phyloP scores from a whole-genome alignment of 1,140 invertebrate genomes.

The Heliconius nattereri region DNA sequence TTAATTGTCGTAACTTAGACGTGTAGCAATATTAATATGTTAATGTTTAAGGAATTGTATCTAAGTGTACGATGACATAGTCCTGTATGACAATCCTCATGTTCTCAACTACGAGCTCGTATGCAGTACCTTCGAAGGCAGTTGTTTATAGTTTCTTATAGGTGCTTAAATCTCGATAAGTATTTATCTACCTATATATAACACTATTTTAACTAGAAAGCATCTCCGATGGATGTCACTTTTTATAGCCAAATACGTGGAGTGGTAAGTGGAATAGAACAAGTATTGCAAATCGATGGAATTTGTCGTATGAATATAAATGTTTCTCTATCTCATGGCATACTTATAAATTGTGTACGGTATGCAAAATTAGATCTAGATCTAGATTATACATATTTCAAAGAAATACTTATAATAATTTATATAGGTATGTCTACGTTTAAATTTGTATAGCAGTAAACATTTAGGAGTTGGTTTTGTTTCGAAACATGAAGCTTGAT shows the following conservation, averaged over 20 bases:
- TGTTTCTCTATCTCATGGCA: not conserved
- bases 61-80: no score
- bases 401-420: not conserved
- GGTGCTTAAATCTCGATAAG: no score
- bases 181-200: no score
- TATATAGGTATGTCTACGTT: not conserved
- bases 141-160: no score
- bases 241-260: not conserved
- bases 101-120: no score
- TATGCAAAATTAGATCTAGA: conserved; percentile 13
- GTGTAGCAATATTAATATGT: no score
- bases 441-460: not conserved
- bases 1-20: no score
- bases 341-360: conserved; percentile 14
- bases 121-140: no score
- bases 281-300: conserved; percentile 28
- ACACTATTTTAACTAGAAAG: not conserved
- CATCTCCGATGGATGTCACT: not conserved
- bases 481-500: no score
- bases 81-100: no score
- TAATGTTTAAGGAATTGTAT: no score
- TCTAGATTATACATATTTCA: not conserved
- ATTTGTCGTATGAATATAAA: not conserved
- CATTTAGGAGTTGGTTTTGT: no score
- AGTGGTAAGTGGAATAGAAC: conserved; percentile 7